phyloP scores from a whole-genome alignment of 2,113 vertebrate species.

The Gyps fulvus region DNA sequence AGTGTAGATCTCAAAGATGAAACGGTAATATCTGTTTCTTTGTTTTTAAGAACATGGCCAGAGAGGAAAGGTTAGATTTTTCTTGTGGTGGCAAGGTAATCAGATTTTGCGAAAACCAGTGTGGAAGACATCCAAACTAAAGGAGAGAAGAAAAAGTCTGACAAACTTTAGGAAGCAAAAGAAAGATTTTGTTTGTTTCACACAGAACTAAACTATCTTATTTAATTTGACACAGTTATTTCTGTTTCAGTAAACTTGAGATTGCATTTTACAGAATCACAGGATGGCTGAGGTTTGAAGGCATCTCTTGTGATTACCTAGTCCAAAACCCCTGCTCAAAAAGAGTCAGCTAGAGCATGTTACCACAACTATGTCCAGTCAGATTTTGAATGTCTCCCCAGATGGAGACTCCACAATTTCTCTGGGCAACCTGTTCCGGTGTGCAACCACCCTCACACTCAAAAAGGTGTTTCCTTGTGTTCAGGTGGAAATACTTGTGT shows the following conservation, averaged over 20 bases:
- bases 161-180: background rate
- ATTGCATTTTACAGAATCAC: background rate
- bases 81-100: background rate
- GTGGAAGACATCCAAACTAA: background rate
- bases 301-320: background rate
- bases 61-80: background rate
- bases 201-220: background rate
- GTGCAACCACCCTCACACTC: background rate
- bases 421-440: background rate
- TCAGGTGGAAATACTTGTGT: background rate
- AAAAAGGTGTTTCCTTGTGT: background rate
- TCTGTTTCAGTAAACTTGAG: background rate
- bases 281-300: background rate
- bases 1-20: background rate
- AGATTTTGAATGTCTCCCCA: background rate
- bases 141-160: background rate
- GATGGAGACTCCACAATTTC: background rate
- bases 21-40: background rate
- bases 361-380: background rate
- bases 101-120: background rate
- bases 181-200: background rate
- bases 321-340: background rate
- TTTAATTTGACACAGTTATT: background rate
- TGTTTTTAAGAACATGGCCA: background rate
- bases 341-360: background rate